Conservation (phyloP, 1,140 invertebrate genomes). For the Drosophila lini region DNA sequence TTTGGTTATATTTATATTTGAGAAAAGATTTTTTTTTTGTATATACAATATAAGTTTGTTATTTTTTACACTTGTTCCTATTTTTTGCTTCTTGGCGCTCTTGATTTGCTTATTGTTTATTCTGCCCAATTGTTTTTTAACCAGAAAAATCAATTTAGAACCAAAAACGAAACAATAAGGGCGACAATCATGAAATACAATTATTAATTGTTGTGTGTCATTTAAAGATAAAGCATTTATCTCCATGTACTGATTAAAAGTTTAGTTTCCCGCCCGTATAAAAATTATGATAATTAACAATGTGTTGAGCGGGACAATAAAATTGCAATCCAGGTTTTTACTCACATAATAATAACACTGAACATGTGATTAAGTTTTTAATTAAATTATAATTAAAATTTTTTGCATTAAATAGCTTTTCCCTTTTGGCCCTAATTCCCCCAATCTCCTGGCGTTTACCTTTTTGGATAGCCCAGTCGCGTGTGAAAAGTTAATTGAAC, state of each 20-base stretch:
- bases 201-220: not conserved
- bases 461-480: conserved; percentile 29
- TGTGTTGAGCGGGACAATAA: conserved; percentile 29
- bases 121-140: not conserved
- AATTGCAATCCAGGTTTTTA: conserved; percentile 53
- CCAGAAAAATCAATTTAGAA: not conserved
- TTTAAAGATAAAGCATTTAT: not conserved
- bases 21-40: no score
- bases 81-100: no score
- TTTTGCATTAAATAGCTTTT: conserved; percentile 22
- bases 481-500: conserved; percentile 60
- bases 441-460: not conserved
- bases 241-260: not conserved
- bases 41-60: no score
- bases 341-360: conserved; percentile 15
- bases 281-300: not conserved
- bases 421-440: conserved; percentile 8
- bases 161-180: conserved; percentile 3
- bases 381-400: conserved; percentile 77
- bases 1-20: no score
- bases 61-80: no score
- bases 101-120: not conserved
- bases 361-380: conserved; percentile 70
- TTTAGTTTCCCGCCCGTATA: conserved; percentile 16
- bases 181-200: not conserved